phyloP scores from a whole-genome alignment of 2,888 invertebrate genomes.

The Scaptomyza cyrtandrae region DNA sequence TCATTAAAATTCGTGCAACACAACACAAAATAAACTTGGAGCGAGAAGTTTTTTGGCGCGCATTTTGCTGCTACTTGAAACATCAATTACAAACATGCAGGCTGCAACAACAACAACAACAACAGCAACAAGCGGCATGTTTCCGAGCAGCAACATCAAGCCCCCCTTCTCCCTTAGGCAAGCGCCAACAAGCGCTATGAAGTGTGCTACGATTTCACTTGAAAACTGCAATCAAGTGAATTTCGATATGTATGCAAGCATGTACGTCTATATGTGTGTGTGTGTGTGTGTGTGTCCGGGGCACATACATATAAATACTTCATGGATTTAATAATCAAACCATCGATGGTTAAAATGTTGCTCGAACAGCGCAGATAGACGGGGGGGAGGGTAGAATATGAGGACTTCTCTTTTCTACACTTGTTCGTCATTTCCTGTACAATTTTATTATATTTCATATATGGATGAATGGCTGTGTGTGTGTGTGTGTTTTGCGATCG shows the following conservation, averaged over 20 bases:
- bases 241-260: conserved; percentile 71
- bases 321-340: conserved; percentile 81
- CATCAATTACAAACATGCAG: conserved; percentile 74
- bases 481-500: conserved; percentile 42
- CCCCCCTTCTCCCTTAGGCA: conserved; percentile 51
- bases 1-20: conserved; percentile 78
- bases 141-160: conserved; percentile 35
- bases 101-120: conserved; percentile 46
- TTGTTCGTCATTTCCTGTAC: conserved; percentile 81
- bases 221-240: conserved; percentile 82
- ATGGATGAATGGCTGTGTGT: conserved; percentile 37
- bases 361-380: conserved; percentile 40
- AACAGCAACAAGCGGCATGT: conserved; percentile 61
- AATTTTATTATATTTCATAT: conserved; percentile 81
- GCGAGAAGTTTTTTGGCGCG: conserved; percentile 66
- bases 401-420: conserved; percentile 55
- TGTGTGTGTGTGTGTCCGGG: conserved; percentile 49
- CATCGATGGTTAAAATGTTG: conserved; percentile 76
- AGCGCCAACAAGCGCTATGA: conserved; percentile 71
- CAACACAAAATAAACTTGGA: conserved; percentile 70
- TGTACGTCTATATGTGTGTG: conserved; percentile 18
- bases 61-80: conserved; percentile 75
- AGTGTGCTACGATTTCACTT: conserved; percentile 82
- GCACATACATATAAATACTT: conserved; percentile 71
- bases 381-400: conserved; percentile 2